phyloP scores from a whole-genome alignment of 2,888 invertebrate genomes.

The Eumacrocentrus americanus region DNA sequence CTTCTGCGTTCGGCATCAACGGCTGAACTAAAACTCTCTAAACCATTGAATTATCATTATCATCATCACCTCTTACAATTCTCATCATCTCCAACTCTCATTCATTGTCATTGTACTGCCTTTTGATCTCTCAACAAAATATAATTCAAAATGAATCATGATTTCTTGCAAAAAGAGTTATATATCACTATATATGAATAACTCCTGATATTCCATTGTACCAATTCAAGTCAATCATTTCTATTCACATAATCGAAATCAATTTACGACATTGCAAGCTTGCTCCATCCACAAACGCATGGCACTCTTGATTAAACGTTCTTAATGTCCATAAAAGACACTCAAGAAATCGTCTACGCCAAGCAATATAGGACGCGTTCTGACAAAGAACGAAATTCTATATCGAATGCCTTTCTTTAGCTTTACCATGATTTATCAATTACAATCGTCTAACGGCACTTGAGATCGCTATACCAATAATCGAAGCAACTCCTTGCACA shows the following conservation, averaged over 20 bases:
- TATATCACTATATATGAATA: no score
- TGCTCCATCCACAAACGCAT: conserved; percentile 1
- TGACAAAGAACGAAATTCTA: neutral
- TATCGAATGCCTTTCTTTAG: neutral
- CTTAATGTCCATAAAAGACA: neutral
- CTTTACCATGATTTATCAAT: neutral
- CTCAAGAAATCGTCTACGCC: neutral
- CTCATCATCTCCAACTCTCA: no score
- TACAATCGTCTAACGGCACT: conserved; percentile 22
- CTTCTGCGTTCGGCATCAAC: conserved; percentile 49
- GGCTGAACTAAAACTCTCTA: conserved; percentile 30
- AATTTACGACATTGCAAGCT: conserved; percentile 7
- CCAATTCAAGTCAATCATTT: no score
- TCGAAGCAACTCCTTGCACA: conserved; percentile 1
- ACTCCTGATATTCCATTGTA: no score
- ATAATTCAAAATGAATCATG: no score
- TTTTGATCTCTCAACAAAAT: no score
- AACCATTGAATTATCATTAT: no score
- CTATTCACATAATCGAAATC: no score
- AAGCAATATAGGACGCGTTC: neutral
- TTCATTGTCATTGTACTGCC: no score
- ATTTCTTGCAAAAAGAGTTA: no score
- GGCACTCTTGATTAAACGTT: conserved; percentile 6
- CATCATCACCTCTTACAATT: no score
- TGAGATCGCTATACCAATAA: conserved; percentile 18